Conservation (phyloP, 2,888 invertebrate species). For the Sialis fuliginosa region DNA sequence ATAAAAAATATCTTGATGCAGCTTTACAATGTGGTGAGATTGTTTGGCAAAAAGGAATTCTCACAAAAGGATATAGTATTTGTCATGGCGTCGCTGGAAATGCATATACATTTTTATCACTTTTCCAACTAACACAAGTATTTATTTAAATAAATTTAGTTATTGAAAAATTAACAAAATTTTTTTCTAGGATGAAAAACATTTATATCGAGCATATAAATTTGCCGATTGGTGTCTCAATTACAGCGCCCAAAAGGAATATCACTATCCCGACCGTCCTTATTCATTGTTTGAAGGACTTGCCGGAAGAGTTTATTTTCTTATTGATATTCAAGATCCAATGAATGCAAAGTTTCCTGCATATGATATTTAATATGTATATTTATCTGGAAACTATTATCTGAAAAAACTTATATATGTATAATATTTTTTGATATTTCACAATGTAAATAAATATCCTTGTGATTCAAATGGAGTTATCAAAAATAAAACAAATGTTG, state of each 20-base stretch:
- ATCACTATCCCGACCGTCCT: conserved; percentile 58
- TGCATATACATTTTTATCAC: conserved; percentile 61
- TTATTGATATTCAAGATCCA: conserved; percentile 48
- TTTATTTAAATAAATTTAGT: conserved; percentile 5
- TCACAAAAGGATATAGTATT: conserved; percentile 69
- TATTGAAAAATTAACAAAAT: conserved; percentile 3
- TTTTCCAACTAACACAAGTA: conserved; percentile 62
- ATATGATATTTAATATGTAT: conserved; percentile 29
- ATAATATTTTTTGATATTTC: too few relatives aligned
- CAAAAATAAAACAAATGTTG: too few relatives aligned
- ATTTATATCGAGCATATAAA: conserved; percentile 58
- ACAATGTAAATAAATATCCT: too few relatives aligned
- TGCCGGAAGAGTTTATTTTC: conserved; percentile 58
- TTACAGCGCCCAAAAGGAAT: conserved; percentile 47
- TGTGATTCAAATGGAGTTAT: too few relatives aligned
- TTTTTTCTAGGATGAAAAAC: conserved; percentile 38
- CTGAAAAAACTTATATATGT: too few relatives aligned
- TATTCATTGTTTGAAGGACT: conserved; percentile 72
- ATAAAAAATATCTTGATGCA: conserved; percentile 46
- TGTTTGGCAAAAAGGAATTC: conserved; percentile 64
- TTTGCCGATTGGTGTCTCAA: conserved; percentile 69
- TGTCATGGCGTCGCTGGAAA: conserved; percentile 84
- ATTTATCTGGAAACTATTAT: too few relatives aligned
- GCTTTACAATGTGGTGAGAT: conserved; percentile 57
- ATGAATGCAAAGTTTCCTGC: conserved; percentile 57